Conservation (phyloP, 2,113 vertebrate genomes). For the Microtus richardsoni region DNA sequence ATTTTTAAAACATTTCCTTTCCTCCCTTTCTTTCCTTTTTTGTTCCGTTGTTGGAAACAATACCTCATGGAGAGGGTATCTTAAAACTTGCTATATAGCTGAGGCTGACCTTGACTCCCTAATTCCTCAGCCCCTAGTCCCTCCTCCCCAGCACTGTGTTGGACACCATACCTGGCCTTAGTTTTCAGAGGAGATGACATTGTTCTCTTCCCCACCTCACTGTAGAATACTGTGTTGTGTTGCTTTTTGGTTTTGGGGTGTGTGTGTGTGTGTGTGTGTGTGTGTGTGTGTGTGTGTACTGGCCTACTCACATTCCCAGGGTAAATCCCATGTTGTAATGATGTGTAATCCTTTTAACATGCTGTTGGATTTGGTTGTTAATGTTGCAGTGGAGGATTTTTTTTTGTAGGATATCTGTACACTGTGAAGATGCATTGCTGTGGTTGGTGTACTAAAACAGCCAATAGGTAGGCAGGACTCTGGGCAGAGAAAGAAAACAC, state of each 20-base stretch:
- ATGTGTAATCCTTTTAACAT: background rate
- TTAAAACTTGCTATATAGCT: background rate
- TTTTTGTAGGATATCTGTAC: no score
- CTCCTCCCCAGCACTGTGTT: background rate
- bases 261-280: no score
- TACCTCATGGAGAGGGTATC: no score
- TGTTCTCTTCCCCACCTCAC: background rate
- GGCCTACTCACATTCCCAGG: background rate
- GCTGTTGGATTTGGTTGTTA: background rate
- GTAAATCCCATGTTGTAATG: background rate
- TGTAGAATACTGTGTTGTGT: background rate
- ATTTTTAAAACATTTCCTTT: background rate
- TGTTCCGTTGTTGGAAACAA: background rate
- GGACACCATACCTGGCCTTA: background rate
- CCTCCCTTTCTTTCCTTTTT: background rate
- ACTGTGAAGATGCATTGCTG: no score
- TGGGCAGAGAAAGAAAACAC: no score
- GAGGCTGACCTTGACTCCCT: background rate
- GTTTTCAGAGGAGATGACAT: background rate
- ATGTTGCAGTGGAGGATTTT: background rate
- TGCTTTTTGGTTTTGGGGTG: background rate
- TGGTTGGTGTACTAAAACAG: no score
- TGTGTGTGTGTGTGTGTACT: background rate
- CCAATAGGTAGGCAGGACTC: no score
- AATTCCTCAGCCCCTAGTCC: no score